Evolutionary conservation across 2,888 invertebrate genomes (phyloP).

Genomic region (Oscheius sp.): DNA sequence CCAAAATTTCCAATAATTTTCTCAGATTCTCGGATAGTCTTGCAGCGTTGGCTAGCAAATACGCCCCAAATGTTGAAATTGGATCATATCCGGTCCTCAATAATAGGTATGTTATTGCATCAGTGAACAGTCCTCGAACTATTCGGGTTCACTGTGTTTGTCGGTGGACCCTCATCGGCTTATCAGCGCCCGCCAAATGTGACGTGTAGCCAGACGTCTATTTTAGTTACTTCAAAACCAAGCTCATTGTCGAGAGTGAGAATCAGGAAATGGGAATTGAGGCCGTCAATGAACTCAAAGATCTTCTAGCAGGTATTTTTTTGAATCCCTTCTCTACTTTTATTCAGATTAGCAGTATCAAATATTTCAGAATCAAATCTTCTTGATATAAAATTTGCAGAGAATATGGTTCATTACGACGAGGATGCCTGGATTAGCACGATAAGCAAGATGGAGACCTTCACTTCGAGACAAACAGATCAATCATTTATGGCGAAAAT

Average conservation of each 20-base stretch:
- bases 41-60: conserved; percentile 72
- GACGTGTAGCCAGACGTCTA: not conserved
- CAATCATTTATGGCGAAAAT: conserved; percentile 56
- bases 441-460: conserved; percentile 53
- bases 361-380: not conserved
- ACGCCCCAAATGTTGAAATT: conserved; percentile 73
- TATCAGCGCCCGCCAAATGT: no score
- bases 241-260: conserved; percentile 74
- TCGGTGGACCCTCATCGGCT: conserved; percentile 5
- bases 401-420: conserved; percentile 69
- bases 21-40: conserved; percentile 71
- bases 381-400: not conserved
- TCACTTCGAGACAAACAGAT: conserved; percentile 31
- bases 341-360: not conserved
- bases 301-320: conserved; percentile 34
- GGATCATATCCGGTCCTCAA: conserved; percentile 76
- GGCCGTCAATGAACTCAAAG: conserved; percentile 42
- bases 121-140: not conserved
- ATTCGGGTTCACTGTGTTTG: not conserved
- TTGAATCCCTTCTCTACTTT: not conserved
- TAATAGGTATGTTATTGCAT: conserved; percentile 70
- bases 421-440: conserved; percentile 70
- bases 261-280: conserved; percentile 48
- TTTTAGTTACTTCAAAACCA: conserved; percentile 74
- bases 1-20: not conserved